phyloP scores from a whole-genome alignment of 2,113 vertebrate species.

The Grammomys surdaster region DNA sequence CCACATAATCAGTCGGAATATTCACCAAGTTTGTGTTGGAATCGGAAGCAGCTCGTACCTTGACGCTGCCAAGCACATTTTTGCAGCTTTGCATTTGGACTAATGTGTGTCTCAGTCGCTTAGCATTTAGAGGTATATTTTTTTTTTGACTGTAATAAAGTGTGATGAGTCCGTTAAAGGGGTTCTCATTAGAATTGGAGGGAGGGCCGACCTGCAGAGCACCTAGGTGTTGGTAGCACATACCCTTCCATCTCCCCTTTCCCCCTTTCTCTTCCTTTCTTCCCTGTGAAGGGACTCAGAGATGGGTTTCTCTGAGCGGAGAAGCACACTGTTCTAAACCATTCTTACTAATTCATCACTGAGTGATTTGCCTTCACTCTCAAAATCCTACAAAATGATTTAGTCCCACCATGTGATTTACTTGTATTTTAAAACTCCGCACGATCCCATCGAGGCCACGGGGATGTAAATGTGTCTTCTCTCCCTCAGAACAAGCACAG shows the following conservation, averaged over 20 bases:
- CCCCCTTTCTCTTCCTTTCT: background rate
- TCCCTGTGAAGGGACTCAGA: background rate
- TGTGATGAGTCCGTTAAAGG: slow-evolving; percentile 75
- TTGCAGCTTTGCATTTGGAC: slow-evolving; percentile 77
- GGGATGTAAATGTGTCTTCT: slow-evolving; percentile 40
- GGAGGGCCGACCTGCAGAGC: background rate
- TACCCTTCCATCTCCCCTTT: rapidly evolving
- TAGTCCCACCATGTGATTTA: slow-evolving; percentile 82
- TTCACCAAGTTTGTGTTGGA: slow-evolving; percentile 78
- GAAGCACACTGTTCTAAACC: slow-evolving; percentile 31
- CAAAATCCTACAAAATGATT: slow-evolving; percentile 85
- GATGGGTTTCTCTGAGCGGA: slow-evolving; percentile 5
- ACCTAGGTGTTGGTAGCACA: slow-evolving; percentile 24
- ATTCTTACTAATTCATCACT: slow-evolving; percentile 81
- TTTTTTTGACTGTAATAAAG: slow-evolving; percentile 78
- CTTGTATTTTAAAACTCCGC: slow-evolving; percentile 85
- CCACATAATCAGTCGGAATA: slow-evolving; percentile 79
- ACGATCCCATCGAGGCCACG: slow-evolving; percentile 70
- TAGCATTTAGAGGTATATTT: slow-evolving; percentile 74
- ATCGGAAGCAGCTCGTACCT: slow-evolving; percentile 81
- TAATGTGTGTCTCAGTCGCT: slow-evolving; percentile 71
- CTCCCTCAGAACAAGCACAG: slow-evolving; percentile 63
- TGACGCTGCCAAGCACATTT: slow-evolving; percentile 77
- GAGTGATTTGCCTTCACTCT: slow-evolving; percentile 83
- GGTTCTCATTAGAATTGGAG: slow-evolving; percentile 70